Base-by-base conservation (phyloP, 2,113 vertebrate species). In the Oreotrochilus melanogaster region DNA sequence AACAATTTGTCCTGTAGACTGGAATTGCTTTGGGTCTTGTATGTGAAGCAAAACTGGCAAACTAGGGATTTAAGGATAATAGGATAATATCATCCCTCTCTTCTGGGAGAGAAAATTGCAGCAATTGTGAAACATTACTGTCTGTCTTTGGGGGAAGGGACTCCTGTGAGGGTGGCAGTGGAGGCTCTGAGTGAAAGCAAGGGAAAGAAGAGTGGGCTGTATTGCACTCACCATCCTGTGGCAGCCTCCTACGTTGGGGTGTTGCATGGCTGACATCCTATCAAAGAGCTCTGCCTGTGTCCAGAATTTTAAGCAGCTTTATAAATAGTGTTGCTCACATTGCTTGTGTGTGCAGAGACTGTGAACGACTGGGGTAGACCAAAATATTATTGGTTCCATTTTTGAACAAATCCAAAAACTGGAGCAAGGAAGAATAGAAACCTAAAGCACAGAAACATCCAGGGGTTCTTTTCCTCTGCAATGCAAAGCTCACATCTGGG, bases 291-390 rank as follows among this genome's bases (percentile, higher is more conserved):
- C 78, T 1, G 91, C 7, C 89, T 91, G 93, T 92, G 94, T 61
- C 95, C 96, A 85, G 96, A 95, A 97, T 97, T 87, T 92, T 95
- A 96, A 97, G 66, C 84, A 95, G 95, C 81, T 94, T 96, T 93
- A 94, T 97, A 95, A 97, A 96, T 91, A 97, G 81, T 48, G 69
- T 67, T 82, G 72, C 64, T 95, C 35, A 62, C 62, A 86, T 58
- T 31, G 81, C 74, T 62, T 86, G 54, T 73, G 87, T 95, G 92
- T 83, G 85, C 78, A 39, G 83, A 64, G 95, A 70, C 95, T 94
- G 74, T 74, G 95, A 96, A 92, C 33, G 2, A 78, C 84, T 27
- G 25, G 84, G 65, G 39, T 31, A 91, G 87, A 85, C 92, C 84
- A 75, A 89, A 89, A 95, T 89, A 74, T 88, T 81, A 15, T 8